phyloP scores from a whole-genome alignment of 2,113 vertebrate species.

The Cyanoramphus novaezelandiae region DNA sequence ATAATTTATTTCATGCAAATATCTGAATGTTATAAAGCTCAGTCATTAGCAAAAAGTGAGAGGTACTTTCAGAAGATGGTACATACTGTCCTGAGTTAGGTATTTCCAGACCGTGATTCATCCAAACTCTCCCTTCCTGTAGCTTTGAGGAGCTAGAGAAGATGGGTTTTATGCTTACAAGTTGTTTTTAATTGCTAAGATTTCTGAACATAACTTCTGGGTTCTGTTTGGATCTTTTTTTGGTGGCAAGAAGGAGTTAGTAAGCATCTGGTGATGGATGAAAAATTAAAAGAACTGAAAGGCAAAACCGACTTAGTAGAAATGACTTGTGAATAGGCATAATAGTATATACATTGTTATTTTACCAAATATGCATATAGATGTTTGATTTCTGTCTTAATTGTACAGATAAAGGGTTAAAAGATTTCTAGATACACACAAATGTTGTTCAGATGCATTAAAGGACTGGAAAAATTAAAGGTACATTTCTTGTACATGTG shows the following conservation, averaged over 20 bases:
- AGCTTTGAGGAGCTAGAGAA: background rate
- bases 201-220: background rate
- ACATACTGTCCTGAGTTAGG: background rate
- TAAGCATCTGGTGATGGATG: background rate
- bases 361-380: background rate
- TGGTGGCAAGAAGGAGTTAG: background rate
- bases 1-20: background rate
- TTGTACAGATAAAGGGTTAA: background rate
- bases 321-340: background rate
- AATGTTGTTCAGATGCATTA: background rate
- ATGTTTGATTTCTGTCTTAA: background rate
- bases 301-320: background rate
- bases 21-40: background rate
- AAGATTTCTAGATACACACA: background rate
- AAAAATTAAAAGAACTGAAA: background rate
- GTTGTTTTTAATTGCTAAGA: background rate
- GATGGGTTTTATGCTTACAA: background rate
- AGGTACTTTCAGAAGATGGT: background rate
- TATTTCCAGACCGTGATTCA: background rate
- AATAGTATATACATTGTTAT: background rate
- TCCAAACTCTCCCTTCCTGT: background rate
- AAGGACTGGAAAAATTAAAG: background rate
- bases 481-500: rapidly evolving
- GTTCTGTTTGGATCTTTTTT: background rate
- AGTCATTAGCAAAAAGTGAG: background rate